Evolutionary conservation across 2,888 invertebrate genomes (phyloP), one percentile per base, ranked within the genome.

Genomic region (Lysandra bellargus): DNA sequence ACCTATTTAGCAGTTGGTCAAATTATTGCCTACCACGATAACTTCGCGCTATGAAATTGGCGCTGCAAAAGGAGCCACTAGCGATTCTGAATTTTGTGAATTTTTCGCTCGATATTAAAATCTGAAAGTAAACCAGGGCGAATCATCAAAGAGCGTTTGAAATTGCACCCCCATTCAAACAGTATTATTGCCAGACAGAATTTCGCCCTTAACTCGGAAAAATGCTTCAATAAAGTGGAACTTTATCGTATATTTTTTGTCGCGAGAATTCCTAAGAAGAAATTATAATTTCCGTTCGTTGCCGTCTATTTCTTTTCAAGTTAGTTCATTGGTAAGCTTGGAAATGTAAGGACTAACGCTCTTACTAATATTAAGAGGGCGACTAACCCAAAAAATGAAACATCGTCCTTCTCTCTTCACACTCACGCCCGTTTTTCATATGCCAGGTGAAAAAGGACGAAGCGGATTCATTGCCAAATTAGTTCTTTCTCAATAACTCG

Each of bases 61-160:
- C 4, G 17, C 17, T 1, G 60, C 72, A 79, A 69, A 78, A 80
- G 74, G 49, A 76, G 14, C 37, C 14, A 44, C 12, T 37, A 17
- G 17, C 57, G 12, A 40, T 74, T 74, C 23, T 74, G 14, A 37
- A 69, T 23, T 69, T 69, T 69, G 14, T 37, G 33, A 69, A 69
- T 17, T 69, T 69, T 69, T 69, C 69, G 69, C 33, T 69, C 69
- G 14, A 33, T 69, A 69, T 69, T 69, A 69, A 69, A 69, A 69
- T 64, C 64, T 69, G 33, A 14, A 33, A 33, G 69, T 69, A 37
- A 69, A 69, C 94, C 94, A 1, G 92, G 89, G 37, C 94, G 93
- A 1, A 87, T 87, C 89, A 93, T 86, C 78, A 93, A 83, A 0
- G 88, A 93, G 81, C 93, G 93, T 84, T 85, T 88, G 83, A 94